These are phyloP conservation scores for Phodopus roborovskii DNA, from an alignment of 2,113 vertebrate genomes.

Conservation along the genomic window DNA sequence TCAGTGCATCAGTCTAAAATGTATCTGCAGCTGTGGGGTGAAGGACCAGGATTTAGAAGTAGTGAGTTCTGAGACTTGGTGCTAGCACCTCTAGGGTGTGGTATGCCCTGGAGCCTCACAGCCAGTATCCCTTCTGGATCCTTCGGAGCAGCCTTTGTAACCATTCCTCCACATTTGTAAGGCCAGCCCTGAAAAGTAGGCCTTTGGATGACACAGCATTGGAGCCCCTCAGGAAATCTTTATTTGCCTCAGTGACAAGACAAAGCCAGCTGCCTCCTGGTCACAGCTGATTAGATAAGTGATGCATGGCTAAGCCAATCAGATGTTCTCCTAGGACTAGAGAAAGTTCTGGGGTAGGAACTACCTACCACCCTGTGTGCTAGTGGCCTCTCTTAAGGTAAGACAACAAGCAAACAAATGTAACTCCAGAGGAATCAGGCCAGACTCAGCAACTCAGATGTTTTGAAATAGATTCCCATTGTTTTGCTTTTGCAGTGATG, in stretches of 20 bases:
- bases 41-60: neutral
- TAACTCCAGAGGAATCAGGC: neutral
- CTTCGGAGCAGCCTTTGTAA: neutral
- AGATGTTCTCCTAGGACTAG: neutral
- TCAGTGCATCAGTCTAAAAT: neutral
- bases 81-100: neutral
- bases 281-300: neutral
- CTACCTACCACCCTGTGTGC: neutral
- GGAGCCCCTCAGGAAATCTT: neutral
- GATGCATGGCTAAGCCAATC: neutral
- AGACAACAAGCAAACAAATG: neutral
- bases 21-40: neutral
- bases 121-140: neutral
- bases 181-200: neutral
- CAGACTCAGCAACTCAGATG: neutral
- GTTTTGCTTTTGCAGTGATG: neutral
- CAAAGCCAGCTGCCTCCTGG: neutral
- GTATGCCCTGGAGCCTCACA: neutral
- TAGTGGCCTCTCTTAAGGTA: accelerated
- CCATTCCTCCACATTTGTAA: neutral
- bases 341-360: too few species aligned
- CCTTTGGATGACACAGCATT: neutral
- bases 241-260: neutral
- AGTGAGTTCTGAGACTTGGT: neutral
- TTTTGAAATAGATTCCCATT: neutral